A percentile compares a stretch with the other conserved stretches of the same genome.
Evolutionary conservation across 2,888 invertebrate species (phyloP).

Genomic region (Hofmannophila pseudospretella): DNA sequence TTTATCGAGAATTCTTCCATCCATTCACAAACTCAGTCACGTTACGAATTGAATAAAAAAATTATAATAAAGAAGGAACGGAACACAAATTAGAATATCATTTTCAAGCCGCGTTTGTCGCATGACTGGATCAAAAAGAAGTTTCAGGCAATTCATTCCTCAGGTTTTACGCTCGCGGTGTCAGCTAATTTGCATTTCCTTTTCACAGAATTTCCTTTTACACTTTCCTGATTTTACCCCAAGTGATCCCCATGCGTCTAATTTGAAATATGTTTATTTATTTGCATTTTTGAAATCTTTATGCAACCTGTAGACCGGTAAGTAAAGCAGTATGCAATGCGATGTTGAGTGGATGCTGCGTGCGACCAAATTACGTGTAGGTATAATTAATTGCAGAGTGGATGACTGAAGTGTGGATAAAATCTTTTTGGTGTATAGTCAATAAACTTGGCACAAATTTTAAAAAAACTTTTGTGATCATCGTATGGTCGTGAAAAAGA

Average conservation of each 20-base stretch:
- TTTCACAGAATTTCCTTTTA: conserved; percentile 14
- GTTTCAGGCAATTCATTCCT: conserved; percentile 6
- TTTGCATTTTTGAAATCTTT: conserved; percentile 2
- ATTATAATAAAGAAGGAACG: background rate
- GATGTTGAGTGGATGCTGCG: background rate
- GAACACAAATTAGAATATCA: conserved; percentile 10
- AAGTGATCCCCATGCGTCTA: conserved; percentile 7
- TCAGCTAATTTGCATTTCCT: conserved; percentile 23
- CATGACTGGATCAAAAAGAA: conserved; percentile 21
- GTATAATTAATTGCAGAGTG: too few relatives aligned
- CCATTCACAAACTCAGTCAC: too few relatives aligned
- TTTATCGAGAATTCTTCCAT: too few relatives aligned
- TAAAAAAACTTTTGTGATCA: too few relatives aligned
- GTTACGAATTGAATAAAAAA: background rate
- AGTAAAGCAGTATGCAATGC: too few relatives aligned
- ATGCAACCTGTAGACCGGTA: too few relatives aligned
- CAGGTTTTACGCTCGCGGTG: conserved; percentile 5
- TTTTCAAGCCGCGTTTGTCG: conserved; percentile 17
- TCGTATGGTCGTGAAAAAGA: too few relatives aligned
- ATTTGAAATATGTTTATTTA: conserved; percentile 6
- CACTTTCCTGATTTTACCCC: conserved; percentile 12
- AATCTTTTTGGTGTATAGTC: too few relatives aligned
- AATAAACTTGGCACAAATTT: too few relatives aligned
- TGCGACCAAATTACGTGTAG: too few relatives aligned
- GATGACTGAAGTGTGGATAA: too few relatives aligned